Conservation (phyloP, 2,888 invertebrate species). For the Cremastobaeus sp. region DNA sequence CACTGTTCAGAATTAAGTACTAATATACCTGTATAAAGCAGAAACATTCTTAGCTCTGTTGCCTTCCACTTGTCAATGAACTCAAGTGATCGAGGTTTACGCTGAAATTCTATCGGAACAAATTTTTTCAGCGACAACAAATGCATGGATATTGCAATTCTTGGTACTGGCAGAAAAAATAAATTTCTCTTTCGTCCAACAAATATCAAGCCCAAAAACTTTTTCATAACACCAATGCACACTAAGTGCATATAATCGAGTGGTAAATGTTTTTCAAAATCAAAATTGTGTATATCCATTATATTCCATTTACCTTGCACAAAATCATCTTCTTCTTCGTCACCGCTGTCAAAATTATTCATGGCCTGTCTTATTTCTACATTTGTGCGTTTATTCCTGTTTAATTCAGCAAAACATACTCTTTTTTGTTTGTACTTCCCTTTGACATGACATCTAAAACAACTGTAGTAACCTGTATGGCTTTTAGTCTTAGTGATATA, state of each 20-base stretch:
- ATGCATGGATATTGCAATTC: conserved; percentile 1
- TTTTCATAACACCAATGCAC: conserved; percentile 15
- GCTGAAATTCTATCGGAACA: conserved; percentile 26
- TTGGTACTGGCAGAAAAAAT: background rate
- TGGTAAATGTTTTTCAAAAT: conserved; percentile 2
- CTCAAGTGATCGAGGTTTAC: conserved; percentile 26
- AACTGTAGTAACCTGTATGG: conserved; percentile 38
- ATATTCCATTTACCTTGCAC: background rate
- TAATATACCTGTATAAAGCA: conserved; percentile 29
- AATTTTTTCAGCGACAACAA: conserved; percentile 17
- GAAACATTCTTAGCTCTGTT: conserved; percentile 40
- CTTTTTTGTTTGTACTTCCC: conserved; percentile 28
- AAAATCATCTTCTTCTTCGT: conserved; percentile 7
- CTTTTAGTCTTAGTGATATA: too few relatives aligned
- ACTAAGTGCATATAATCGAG: conserved; percentile 10
- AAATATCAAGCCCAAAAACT: background rate
- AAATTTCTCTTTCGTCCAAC: conserved; percentile 5
- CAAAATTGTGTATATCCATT: background rate
- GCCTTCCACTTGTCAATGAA: conserved; percentile 38
- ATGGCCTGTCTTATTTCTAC: conserved; percentile 16
- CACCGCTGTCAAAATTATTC: background rate
- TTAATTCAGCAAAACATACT: conserved; percentile 31
- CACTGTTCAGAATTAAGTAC: background rate
- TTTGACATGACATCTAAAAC: conserved; percentile 31
- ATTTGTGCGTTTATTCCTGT: conserved; percentile 16